These are phyloP conservation scores for Lysiphlebus fabarum DNA, from an alignment of 1,140 invertebrate genomes.

Conservation along the genomic window DNA sequence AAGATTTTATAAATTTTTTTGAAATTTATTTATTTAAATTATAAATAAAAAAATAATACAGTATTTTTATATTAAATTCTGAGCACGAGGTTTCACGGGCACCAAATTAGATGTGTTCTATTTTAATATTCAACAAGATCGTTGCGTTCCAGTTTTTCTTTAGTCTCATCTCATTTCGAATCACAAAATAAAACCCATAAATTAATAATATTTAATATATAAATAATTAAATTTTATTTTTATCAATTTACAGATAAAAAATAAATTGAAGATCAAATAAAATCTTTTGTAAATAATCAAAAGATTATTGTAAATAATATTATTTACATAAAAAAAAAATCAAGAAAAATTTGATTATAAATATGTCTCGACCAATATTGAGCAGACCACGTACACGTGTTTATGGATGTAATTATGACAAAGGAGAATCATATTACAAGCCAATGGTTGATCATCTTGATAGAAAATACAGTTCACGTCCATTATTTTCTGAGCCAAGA, in stretches of 20 bases:
- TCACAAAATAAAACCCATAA: too few relatives aligned
- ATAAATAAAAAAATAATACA: background rate
- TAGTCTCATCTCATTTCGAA: slow-evolving; percentile 29
- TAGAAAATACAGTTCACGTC: slow-evolving; percentile 62
- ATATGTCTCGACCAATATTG: slow-evolving; percentile 52
- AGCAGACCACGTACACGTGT: slow-evolving; percentile 69
- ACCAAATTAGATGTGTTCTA: slow-evolving; percentile 54
- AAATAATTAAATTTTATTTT: background rate
- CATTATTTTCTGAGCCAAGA: slow-evolving; percentile 51
- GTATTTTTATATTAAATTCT: slow-evolving; percentile 28
- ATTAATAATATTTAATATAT: too few relatives aligned
- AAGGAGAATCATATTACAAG: slow-evolving; percentile 75
- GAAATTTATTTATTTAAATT: background rate
- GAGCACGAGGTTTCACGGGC: slow-evolving; percentile 51
- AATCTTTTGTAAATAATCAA: background rate
- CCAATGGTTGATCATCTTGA: slow-evolving; percentile 71
- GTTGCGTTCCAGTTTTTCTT: slow-evolving; percentile 46
- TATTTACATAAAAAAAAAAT: background rate
- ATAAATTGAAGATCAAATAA: too few relatives aligned
- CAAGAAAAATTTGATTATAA: slow-evolving; percentile 12
- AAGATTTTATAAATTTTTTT: background rate
- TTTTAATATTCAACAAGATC: slow-evolving; percentile 36
- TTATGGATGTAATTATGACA: slow-evolving; percentile 77
- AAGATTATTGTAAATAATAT: background rate
- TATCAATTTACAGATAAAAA: too few relatives aligned